Percentiles rank a stretch among this genome's conserved stretches.
Evolutionary conservation across 2,113 vertebrate species (phyloP).

Genomic region (Macrotus californicus): DNA sequence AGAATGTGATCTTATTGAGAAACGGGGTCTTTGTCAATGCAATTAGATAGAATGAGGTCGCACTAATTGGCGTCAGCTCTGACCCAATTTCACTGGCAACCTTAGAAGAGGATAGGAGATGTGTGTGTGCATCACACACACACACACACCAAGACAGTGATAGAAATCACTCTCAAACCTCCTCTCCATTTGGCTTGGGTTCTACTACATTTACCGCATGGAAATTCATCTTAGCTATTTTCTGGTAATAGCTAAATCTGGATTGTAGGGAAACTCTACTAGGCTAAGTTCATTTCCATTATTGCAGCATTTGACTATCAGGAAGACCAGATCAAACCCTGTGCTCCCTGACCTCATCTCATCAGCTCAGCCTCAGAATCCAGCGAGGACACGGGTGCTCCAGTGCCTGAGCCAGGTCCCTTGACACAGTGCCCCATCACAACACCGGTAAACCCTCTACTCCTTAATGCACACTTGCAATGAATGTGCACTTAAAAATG

Average conservation of each 20-base stretch:
- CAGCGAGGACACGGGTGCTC: not conserved
- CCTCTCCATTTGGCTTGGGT: not conserved
- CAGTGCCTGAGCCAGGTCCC: not conserved
- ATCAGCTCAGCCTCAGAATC: not conserved
- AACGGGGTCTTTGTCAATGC: not conserved
- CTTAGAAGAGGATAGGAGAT: not conserved
- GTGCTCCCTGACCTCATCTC: not conserved
- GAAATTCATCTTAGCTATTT: not conserved
- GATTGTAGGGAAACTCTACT: not conserved
- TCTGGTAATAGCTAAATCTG: not conserved
- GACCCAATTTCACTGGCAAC: not conserved
- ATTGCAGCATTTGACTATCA: not conserved
- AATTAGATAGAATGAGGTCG: slow-evolving; percentile 13
- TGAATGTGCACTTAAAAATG: not conserved
- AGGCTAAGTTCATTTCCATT: not conserved
- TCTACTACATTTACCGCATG: not conserved
- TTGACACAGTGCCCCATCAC: not conserved
- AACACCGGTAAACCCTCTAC: not conserved
- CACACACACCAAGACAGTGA: not conserved
- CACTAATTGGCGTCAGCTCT: not conserved
- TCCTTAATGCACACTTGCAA: not conserved
- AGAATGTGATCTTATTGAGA: not conserved
- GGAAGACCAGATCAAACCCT: not conserved
- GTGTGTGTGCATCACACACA: not conserved
- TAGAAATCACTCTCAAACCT: not conserved